Percentiles rank a stretch among this genome's conserved stretches.
These are phyloP conservation scores for Iguana delicatissima DNA, from an alignment of 2,797 vertebrate species.

Conservation along the genomic window DNA sequence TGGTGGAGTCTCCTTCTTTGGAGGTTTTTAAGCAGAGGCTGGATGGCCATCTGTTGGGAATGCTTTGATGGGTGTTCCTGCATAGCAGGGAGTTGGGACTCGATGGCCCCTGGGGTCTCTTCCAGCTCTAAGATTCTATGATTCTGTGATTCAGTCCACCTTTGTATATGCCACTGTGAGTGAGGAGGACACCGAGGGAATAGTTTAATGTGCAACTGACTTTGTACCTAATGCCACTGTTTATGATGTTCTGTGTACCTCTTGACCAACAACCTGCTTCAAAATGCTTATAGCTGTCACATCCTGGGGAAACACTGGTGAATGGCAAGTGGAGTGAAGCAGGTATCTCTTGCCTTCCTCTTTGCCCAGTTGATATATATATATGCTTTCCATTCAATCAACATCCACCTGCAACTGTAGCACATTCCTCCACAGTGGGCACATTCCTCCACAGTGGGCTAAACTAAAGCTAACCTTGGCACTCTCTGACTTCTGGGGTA, in stretches of 20 bases:
- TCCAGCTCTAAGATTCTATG: too few species aligned
- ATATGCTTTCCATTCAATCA: background rate
- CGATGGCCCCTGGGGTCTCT: too few species aligned
- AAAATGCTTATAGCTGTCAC: background rate
- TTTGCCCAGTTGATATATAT: background rate
- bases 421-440: background rate
- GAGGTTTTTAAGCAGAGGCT: too few species aligned
- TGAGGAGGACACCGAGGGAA: too few species aligned
- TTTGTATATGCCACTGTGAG: too few species aligned
- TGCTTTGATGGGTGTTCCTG: too few species aligned
- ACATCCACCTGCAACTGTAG: background rate
- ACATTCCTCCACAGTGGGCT: background rate
- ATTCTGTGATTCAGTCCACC: background rate
- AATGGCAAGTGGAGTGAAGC: background rate
- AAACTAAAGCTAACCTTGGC: background rate
- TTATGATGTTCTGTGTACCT: background rate
- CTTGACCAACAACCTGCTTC: background rate
- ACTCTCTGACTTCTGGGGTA: background rate
- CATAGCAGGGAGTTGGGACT: too few species aligned
- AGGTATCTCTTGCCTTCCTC: too few species aligned
- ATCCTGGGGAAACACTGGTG: background rate
- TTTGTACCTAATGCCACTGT: background rate
- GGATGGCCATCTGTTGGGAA: too few species aligned
- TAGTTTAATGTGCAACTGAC: background rate
- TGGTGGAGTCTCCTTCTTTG: too few species aligned